phyloP scores from a whole-genome alignment of 2,797 vertebrate genomes.

The Amphiprion clarkii region DNA sequence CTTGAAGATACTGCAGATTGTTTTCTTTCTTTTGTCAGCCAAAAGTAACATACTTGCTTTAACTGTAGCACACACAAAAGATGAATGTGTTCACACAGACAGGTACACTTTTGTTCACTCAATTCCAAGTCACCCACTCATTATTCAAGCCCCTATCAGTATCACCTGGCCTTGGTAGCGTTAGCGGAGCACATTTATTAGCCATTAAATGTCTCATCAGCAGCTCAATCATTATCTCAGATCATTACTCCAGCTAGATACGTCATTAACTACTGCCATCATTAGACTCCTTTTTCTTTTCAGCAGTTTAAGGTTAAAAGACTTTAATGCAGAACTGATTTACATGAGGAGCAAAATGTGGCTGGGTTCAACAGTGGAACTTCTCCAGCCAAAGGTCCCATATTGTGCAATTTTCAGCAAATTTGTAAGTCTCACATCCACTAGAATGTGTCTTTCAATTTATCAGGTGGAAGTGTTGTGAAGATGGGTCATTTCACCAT shows the following conservation, averaged over 20 bases:
- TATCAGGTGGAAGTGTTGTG: no score
- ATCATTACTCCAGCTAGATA: constrained; percentile 64
- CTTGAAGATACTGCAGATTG: not conserved
- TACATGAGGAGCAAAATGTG: not conserved
- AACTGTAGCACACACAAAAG: not conserved
- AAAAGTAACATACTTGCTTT: no score
- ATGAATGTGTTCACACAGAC: not conserved
- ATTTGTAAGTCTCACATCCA: no score
- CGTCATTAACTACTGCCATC: constrained; percentile 60
- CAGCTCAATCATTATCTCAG: constrained; percentile 61
- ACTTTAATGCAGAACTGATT: constrained; percentile 15
- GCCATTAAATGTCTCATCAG: constrained; percentile 74
- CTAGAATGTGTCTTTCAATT: no score
- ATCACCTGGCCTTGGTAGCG: constrained; percentile 45
- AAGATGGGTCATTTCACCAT: no score
- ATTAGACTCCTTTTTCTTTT: constrained; percentile 35
- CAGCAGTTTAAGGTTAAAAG: constrained; percentile 52
- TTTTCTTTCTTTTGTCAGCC: no score
- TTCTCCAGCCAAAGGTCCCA: not conserved
- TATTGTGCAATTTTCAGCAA: no score
- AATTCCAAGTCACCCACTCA: constrained; percentile 42
- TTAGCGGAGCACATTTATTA: constrained; percentile 69
- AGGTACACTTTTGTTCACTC: constrained; percentile 16
- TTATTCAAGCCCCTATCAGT: constrained; percentile 62
- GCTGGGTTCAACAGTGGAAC: not conserved